These are phyloP conservation scores for Pollenia labialis DNA, from an alignment of 2,888 invertebrate genomes.

Conservation along the genomic window DNA sequence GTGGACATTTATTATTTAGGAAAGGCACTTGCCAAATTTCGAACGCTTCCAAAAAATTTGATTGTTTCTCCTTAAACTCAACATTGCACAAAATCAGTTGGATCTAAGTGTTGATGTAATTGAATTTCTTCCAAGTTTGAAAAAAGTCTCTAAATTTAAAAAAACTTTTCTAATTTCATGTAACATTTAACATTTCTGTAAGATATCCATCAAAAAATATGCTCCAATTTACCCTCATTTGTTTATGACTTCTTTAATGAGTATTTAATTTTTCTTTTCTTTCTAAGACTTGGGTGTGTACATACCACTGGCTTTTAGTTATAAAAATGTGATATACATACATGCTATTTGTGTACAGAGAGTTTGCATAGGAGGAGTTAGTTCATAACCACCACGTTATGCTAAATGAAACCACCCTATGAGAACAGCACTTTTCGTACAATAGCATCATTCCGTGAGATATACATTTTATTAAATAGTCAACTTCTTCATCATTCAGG, in stretches of 20 bases:
- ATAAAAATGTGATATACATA: not conserved
- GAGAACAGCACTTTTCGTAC: too few relatives aligned
- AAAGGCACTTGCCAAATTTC: too few relatives aligned
- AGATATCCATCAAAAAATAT: constrained; percentile 1
- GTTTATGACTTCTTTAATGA: constrained; percentile 44
- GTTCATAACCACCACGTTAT: not conserved
- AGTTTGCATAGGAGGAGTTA: not conserved
- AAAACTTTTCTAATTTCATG: not conserved
- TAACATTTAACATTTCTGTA: not conserved
- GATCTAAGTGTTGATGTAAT: too few relatives aligned
- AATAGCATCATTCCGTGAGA: too few relatives aligned
- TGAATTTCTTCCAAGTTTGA: too few relatives aligned
- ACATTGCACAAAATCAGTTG: too few relatives aligned
- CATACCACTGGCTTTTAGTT: not conserved
- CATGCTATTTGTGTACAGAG: not conserved
- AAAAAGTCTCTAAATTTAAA: not conserved
- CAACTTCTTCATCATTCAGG: too few relatives aligned
- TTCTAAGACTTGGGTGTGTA: constrained; percentile 15
- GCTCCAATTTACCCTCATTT: constrained; percentile 38
- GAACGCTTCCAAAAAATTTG: too few relatives aligned
- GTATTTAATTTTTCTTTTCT: not conserved
- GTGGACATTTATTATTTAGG: too few relatives aligned
- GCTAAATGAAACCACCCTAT: too few relatives aligned
- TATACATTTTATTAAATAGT: too few relatives aligned
- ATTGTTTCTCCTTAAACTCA: too few relatives aligned